These are phyloP conservation scores for Urocyon cinereoargenteus DNA, from an alignment of 2,797 vertebrate species.

Conservation along the genomic window DNA sequence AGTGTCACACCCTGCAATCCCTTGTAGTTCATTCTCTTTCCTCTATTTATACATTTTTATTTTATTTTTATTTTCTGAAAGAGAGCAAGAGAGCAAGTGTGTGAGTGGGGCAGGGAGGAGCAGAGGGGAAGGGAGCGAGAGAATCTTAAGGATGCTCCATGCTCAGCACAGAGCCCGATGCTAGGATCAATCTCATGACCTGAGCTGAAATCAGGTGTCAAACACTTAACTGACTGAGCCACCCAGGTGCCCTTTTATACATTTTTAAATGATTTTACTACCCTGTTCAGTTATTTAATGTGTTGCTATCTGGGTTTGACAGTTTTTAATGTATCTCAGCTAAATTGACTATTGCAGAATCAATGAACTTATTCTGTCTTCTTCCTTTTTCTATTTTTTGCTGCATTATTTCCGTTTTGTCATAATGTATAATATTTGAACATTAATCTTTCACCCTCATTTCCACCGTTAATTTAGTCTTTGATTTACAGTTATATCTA, in stretches of 20 bases:
- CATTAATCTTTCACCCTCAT: not conserved
- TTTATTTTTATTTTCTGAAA: not conserved
- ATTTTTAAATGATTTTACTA: not conserved
- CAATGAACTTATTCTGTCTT: not conserved
- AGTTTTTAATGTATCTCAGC: not conserved
- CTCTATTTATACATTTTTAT: not conserved
- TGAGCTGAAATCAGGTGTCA: not conserved
- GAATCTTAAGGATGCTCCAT: not conserved
- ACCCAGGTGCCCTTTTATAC: not conserved
- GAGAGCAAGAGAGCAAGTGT: not conserved
- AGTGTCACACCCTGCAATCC: not conserved
- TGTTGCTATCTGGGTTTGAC: conserved; percentile 24
- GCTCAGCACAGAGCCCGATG: not conserved
- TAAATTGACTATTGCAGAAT: not conserved
- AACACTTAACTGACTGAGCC: not conserved
- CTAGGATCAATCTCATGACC: not conserved
- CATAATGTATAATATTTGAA: not conserved
- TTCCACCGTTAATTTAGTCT: not conserved
- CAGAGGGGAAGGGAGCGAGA: not conserved
- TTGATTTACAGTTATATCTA: not conserved
- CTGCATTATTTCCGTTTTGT: not conserved
- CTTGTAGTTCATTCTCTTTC: not conserved
- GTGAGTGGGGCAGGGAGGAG: not conserved
- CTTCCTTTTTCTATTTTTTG: not conserved
- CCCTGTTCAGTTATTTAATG: not conserved